Conservation (phyloP, 2,113 vertebrate genomes). For the Plecturocebus donacophilus region DNA sequence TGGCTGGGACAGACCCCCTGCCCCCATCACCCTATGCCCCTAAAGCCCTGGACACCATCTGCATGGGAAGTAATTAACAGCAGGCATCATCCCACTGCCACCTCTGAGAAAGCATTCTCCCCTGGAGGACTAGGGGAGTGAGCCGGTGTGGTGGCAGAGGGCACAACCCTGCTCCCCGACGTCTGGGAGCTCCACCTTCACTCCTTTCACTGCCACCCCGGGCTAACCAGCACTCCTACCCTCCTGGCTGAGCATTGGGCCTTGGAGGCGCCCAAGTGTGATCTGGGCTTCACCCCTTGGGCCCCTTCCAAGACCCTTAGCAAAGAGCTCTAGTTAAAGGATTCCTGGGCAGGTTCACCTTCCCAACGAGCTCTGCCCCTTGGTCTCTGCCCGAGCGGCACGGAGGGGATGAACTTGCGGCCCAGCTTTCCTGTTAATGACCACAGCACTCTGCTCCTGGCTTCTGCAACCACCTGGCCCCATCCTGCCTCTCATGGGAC, state of each 20-base stretch:
- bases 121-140: rapidly evolving
- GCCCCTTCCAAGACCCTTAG: neutral
- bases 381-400: neutral
- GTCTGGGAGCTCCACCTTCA: neutral
- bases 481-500: neutral
- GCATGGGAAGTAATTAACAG: neutral
- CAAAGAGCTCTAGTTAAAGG: neutral
- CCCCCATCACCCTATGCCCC: neutral
- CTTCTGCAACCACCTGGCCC: neutral
- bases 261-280: neutral
- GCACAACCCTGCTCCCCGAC: neutral
- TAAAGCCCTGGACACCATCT: too few relatives aligned
- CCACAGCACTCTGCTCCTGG: neutral
- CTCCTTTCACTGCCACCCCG: neutral
- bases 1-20: neutral
- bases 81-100: neutral
- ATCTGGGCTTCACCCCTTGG: too few relatives aligned
- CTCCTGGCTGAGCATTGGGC: neutral
- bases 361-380: neutral
- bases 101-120: neutral
- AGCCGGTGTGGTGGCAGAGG: neutral
- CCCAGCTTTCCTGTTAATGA: neutral
- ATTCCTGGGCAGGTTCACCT: neutral
- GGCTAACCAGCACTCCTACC: neutral
- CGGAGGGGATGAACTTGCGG: rapidly evolving